Base-by-base conservation (phyloP, 2,888 invertebrate genomes). In the Archaeoteleia sp. region DNA sequence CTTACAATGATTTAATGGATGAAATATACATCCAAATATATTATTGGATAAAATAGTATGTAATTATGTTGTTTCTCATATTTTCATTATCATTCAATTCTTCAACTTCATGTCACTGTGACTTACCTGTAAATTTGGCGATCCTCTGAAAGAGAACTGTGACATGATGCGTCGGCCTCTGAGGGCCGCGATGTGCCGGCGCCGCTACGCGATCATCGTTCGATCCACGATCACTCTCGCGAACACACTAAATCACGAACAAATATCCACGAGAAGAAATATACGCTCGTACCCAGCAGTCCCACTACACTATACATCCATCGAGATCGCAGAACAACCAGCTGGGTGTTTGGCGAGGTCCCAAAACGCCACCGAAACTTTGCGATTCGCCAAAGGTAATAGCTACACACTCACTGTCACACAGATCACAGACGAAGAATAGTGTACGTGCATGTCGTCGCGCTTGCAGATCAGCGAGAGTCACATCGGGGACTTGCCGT, bases 91-190 rank as follows among this genome's bases (percentile, higher is more conserved):
- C n/a, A n/a, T n/a, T n/a, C n/a, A n/a, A n/a, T n/a, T n/a, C n/a
- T n/a, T n/a, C n/a, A n/a, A n/a, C n/a, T n/a, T n/a, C n/a, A n/a
- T n/a, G n/a, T n/a, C n/a, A n/a, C n/a, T n/a, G n/a, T n/a, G 30
- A 65, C 85, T 80, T 86, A 90, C 90, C 89, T 90, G 89, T 86
- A 88, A 88, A 87, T 87, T 89, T 85, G 90, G 89, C 82, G 90
- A 90, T 87, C 89, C 87, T 87, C 89, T 87, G 86, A 89, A 88
- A 84, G 89, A 88, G 88, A 90, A 89, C 88, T 89, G 90, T 89
- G 90, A 90, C 90, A 90, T 89, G 88, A 84, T 89, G 88, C 87
- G 87, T 85, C 86, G 87, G 87, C 88, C 88, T 86, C 87, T 82
- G 51, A 69, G 73, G 72, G 75, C 73, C 84, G 84, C 83, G 81